These are phyloP conservation scores for Electrona antarctica DNA, from an alignment of 2,113 vertebrate species.

Conservation along the genomic window DNA sequence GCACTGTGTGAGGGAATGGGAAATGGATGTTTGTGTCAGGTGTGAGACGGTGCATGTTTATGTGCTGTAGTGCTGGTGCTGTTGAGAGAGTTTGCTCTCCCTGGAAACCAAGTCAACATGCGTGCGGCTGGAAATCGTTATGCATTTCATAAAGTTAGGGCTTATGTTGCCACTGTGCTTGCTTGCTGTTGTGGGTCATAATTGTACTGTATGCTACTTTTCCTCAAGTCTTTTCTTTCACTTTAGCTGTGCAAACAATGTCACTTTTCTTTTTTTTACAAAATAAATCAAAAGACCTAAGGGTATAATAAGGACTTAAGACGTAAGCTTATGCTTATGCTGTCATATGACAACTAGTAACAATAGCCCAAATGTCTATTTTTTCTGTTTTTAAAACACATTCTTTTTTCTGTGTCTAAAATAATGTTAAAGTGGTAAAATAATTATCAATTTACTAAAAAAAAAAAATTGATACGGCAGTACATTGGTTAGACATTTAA, in stretches of 20 bases:
- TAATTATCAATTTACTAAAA: too few species aligned
- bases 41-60: conserved; percentile 52
- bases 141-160: conserved; percentile 61
- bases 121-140: conserved; percentile 73
- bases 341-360: too few species aligned
- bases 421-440: too few species aligned
- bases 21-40: conserved; percentile 40
- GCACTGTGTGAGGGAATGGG: conserved; percentile 34
- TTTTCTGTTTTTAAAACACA: conserved; percentile 32
- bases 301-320: background rate
- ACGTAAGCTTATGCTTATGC: too few species aligned
- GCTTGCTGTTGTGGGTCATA: conserved; percentile 41
- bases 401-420: conserved; percentile 5
- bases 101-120: conserved; percentile 71
- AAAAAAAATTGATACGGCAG: conserved; percentile 45
- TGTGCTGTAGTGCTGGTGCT: conserved; percentile 68
- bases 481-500: conserved; percentile 19
- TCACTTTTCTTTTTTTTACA: conserved; percentile 37
- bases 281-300: conserved; percentile 21
- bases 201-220: conserved; percentile 58
- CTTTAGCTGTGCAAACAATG: conserved; percentile 50
- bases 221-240: conserved; percentile 28
- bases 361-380: background rate
- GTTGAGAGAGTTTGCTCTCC: conserved; percentile 65
- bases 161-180: conserved; percentile 63